Percentiles rank a stretch among this genome's conserved stretches.
phyloP scores from a whole-genome alignment of 2,797 vertebrate species.

The Anableps anableps region DNA sequence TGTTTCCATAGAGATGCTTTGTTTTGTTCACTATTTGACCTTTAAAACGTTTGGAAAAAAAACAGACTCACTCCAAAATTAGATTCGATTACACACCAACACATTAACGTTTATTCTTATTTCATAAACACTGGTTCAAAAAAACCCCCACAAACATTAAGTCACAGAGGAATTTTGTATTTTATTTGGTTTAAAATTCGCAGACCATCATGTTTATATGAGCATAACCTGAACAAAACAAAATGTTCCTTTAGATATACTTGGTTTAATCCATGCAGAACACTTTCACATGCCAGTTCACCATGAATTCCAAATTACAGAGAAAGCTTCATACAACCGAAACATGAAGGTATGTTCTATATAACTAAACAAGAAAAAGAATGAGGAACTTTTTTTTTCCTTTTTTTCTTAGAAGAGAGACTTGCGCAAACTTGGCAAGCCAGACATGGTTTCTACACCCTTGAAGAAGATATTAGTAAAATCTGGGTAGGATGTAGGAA shows the following conservation, averaged over 20 bases:
- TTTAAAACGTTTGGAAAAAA: neutral
- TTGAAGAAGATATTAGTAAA: neutral
- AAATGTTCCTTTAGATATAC: neutral
- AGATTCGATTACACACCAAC: neutral
- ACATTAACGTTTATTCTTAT: neutral
- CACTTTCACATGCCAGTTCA: neutral
- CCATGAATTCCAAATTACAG: neutral
- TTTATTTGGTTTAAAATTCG: neutral
- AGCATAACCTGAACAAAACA: neutral
- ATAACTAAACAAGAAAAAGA: neutral
- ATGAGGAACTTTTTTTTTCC: neutral
- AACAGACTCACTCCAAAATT: neutral
- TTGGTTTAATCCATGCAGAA: neutral
- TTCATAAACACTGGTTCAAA: neutral
- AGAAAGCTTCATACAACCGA: neutral
- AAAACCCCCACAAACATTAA: slow-evolving; percentile 1
- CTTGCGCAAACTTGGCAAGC: neutral
- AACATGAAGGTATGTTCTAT: neutral
- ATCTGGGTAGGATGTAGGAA: neutral
- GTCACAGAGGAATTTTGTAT: neutral
- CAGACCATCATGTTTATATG: neutral
- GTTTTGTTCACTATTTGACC: neutral
- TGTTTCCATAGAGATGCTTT: slow-evolving; percentile 8
- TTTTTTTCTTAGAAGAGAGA: neutral
- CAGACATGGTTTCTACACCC: neutral